Base-by-base conservation (phyloP, 1,140 invertebrate species). In the Sipha flava region DNA sequence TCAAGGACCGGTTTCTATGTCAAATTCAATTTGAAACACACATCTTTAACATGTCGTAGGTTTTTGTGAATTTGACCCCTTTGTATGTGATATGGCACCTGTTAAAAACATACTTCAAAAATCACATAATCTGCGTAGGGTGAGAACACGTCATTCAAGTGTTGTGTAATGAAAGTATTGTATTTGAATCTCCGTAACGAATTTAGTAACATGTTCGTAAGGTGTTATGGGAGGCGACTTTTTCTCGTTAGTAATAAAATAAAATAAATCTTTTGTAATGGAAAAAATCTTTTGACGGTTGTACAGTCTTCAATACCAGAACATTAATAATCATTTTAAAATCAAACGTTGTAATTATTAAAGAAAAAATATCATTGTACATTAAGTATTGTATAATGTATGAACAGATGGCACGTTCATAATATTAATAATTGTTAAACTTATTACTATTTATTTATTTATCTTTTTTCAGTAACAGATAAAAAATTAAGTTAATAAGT, bases 1-100 rank as follows among this genome's bases (percentile, higher is more conserved):
- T 77, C 73, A 77, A 77, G 73, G 73, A 77, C 73, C 73, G 73
- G 73, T 77, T 77, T 77, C 73, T 77, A 59, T 77, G 73, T 77
- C 73, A 77, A 77, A 77, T 77, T 77, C 73, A 47, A 77, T 77
- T 77, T 52, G 73, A 77, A 77, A 77, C 73, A 77, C 73, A 77
- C 73, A 59, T 77, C 49, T 54, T 40, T 21, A 75, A 57, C 72
- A 21, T n/a, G 49, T 54, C 49, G 34, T n/a, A 54, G 34, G 31
- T 73, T 75, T 72, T 49, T n/a, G 72, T 54, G 21, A 75, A 75
- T 54, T 75, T 52, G 49, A 52, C 45, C 72, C 72, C 49, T 75
- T 52, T 75, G 72, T 49, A 52, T 3, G 3, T 52, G 7, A 52
- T 23, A 21, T 52, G 18, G n/a, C 29, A 62, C 59, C 59, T 34